Percentiles rank a stretch among this genome's conserved stretches.
phyloP scores from a whole-genome alignment of 2,888 invertebrate species.

The Tachina fera region DNA sequence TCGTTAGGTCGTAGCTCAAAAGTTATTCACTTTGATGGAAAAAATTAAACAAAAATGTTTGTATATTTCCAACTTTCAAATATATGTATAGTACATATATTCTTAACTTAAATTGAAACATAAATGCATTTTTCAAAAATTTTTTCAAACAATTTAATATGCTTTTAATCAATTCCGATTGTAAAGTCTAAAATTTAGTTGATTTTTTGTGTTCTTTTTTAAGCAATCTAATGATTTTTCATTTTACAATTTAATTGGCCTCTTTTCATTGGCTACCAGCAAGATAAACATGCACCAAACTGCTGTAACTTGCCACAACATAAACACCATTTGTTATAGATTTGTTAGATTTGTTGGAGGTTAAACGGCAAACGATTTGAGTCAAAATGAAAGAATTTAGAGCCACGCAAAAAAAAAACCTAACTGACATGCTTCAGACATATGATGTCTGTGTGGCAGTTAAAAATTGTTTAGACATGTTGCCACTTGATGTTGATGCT shows the following conservation, averaged over 20 bases:
- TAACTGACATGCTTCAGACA: not conserved
- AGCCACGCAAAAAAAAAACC: constrained; percentile 16
- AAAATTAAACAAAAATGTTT: not conserved
- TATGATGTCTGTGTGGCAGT: constrained; percentile 7
- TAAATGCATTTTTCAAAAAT: not conserved
- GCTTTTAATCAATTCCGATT: constrained; percentile 38
- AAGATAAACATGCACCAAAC: not conserved
- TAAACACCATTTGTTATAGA: constrained; percentile 50
- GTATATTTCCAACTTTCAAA: constrained; percentile 19
- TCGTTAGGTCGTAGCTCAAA: not conserved
- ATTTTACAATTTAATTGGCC: constrained; percentile 60
- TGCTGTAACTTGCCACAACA: not conserved
- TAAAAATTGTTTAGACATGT: constrained; percentile 27
- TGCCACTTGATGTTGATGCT: constrained; percentile 44
- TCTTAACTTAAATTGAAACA: constrained; percentile 1
- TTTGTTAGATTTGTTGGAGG: constrained; percentile 43
- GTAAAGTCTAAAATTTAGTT: constrained; percentile 20
- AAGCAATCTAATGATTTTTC: constrained; percentile 46
- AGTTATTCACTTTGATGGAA: too few species aligned
- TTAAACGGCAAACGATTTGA: constrained; percentile 11
- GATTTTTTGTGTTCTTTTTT: constrained; percentile 17
- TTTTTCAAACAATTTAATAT: constrained; percentile 14
- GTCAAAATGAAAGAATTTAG: constrained; percentile 39
- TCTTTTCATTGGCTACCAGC: constrained; percentile 33
- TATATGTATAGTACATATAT: too few species aligned